These are phyloP conservation scores for Capromys pilorides DNA, from an alignment of 2,797 vertebrate species.

Conservation along the genomic window DNA sequence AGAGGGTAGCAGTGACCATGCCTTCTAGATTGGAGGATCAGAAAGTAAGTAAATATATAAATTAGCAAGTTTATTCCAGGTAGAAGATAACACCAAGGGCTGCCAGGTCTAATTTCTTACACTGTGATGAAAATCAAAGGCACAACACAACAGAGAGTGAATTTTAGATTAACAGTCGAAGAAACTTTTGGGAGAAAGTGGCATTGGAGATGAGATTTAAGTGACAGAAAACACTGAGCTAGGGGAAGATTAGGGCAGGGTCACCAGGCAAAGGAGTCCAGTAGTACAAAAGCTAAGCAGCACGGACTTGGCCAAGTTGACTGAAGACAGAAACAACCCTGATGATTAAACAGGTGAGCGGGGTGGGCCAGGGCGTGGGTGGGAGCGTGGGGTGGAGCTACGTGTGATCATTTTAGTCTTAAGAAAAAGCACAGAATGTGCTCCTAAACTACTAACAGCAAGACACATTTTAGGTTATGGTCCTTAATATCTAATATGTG, in stretches of 20 bases:
- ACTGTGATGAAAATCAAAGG: not conserved
- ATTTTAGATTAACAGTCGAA: not conserved
- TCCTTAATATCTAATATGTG: not conserved
- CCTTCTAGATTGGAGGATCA: not conserved
- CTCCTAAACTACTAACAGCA: not conserved
- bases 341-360: not conserved
- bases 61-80: not conserved
- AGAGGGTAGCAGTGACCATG: not conserved
- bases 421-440: not conserved
- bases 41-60: not conserved
- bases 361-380: too few species aligned
- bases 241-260: not conserved
- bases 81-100: not conserved
- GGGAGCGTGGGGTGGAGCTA: rapidly evolving
- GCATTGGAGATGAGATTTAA: constrained; percentile 34
- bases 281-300: not conserved
- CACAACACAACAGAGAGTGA: not conserved
- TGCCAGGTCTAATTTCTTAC: not conserved
- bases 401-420: not conserved
- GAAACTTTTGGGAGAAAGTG: not conserved
- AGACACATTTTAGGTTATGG: not conserved
- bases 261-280: not conserved
- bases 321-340: not conserved
- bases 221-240: not conserved
- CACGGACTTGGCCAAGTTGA: not conserved